Base-by-base conservation (phyloP, 2,113 vertebrate genomes). In the Xerus inauris region DNA sequence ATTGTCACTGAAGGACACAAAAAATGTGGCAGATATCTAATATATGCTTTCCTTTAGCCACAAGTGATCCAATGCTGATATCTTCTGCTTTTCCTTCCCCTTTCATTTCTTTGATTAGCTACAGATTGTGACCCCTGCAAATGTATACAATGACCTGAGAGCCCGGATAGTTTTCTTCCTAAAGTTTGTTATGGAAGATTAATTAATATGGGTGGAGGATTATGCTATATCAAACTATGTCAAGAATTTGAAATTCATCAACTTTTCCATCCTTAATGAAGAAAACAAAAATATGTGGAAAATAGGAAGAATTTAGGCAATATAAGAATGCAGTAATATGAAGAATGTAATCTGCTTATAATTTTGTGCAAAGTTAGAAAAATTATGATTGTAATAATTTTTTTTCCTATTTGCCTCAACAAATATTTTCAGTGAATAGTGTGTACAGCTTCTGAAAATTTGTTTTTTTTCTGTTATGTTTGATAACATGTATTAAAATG, bases 71-170 rank as follows among this genome's bases (percentile, higher is more conserved):
- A 94, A 99, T 89, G 87, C 99, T 99, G 98, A 99, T 99, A 47
- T 99, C 99, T 88, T 99, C 99, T 97, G 99, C 99, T 99, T 99
- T 97, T 99, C 99, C 97, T 99, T 99, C 73, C 99, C 99, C 98
- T 99, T 99, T 81, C 99, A 99, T 99, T 96, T 98, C 99, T 99
- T 71, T 54, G 3, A 11, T 57, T 20, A 13, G 45, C 72, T 72
- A 26, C 32, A 47, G 19, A 38, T 8, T 12, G 24, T 26, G 3
- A 38, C 65, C 73, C 4, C 6, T 32, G 38, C 26, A 65, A 59
- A 72, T 20, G 40, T n/a, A 16, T 28, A 40, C 26, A 47, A 47
- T 40, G 14, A 67, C 57, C 30, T 49, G 38, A 84, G 8, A 59
- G 14, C 2, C 47, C 59, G 28, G 35, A 59, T 54, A n/a, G 24